Evolutionary conservation across 2,888 invertebrate genomes (phyloP).

Genomic region (Zaprionus obscuricornis): DNA sequence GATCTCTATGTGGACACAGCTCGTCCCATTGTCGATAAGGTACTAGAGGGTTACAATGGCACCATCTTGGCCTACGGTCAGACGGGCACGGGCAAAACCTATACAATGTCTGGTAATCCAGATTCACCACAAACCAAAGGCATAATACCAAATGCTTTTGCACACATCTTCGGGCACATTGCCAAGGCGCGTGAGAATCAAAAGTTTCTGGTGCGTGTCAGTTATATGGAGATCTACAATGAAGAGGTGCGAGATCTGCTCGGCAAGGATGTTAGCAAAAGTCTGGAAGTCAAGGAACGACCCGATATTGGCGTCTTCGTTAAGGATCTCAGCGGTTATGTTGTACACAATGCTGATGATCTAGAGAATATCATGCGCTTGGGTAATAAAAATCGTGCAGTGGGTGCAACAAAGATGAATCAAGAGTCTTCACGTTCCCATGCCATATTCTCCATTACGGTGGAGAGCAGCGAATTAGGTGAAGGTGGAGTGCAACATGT

Average conservation of each 20-base stretch:
- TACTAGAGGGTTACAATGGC: conserved; percentile 98
- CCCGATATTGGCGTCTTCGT: conserved; percentile 98
- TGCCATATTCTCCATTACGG: conserved; percentile 98
- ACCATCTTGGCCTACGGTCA: conserved; percentile 95
- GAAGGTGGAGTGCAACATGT: conserved; percentile 93
- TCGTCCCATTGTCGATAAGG: conserved; percentile 97
- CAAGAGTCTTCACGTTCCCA: conserved; percentile 97
- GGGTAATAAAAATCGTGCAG: conserved; percentile 96
- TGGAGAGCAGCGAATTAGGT: conserved; percentile 95
- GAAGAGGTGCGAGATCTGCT: conserved; percentile 98
- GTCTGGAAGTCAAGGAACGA: conserved; percentile 96
- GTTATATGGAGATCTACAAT: conserved; percentile 99
- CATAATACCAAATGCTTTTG: conserved; percentile 99
- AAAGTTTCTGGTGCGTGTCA: conserved; percentile 98
- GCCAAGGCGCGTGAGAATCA: conserved; percentile 96
- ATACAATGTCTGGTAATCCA: conserved; percentile 97
- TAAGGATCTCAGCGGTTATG: conserved; percentile 97
- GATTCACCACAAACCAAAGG: conserved; percentile 95
- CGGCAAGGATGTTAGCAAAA: conserved; percentile 92
- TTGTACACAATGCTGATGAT: conserved; percentile 98
- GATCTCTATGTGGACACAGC: conserved; percentile 98
- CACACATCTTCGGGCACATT: conserved; percentile 99
- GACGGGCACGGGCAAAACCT: conserved; percentile 99
- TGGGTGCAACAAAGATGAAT: conserved; percentile 98
- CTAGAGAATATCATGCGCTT: conserved; percentile 97